These are phyloP conservation scores for Syrphus vitripennis DNA, from an alignment of 2,888 invertebrate genomes.

Conservation along the genomic window DNA sequence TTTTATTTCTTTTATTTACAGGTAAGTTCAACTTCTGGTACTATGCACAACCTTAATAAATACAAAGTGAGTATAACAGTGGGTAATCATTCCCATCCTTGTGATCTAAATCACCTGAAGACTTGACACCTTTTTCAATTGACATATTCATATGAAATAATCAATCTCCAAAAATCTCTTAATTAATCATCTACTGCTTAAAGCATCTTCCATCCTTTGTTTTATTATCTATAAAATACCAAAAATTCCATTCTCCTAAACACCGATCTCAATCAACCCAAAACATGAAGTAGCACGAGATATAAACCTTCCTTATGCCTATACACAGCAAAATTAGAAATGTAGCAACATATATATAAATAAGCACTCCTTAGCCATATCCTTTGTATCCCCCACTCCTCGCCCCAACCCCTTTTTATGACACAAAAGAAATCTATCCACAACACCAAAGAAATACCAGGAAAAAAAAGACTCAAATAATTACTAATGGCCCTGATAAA, in stretches of 20 bases:
- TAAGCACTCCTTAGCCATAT: not conserved
- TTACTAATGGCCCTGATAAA: slow-evolving; percentile 61
- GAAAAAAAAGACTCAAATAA: slow-evolving; percentile 41
- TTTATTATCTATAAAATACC: not conserved
- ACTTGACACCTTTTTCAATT: not conserved
- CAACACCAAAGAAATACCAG: not conserved
- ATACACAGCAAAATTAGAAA: not conserved
- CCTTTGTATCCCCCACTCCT: not conserved
- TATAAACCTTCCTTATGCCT: not conserved
- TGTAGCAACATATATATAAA: not conserved
- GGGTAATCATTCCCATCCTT: not conserved
- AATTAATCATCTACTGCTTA: slow-evolving; percentile 7
- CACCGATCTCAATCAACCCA: slow-evolving; percentile 31
- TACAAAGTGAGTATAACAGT: too few relatives aligned
- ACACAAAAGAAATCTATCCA: not conserved
- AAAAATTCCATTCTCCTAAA: not conserved
- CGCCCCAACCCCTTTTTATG: too few relatives aligned
- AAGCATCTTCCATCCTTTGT: not conserved
- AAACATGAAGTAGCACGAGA: not conserved
- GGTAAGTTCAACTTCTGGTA: slow-evolving; percentile 35
- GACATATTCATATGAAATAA: not conserved
- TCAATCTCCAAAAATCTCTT: not conserved
- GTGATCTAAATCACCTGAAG: not conserved
- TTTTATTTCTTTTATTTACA: slow-evolving; percentile 25
- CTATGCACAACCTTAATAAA: not conserved